Conservation (phyloP, 35 echinoderm and acorn worm species). For the Apostichopus japonicus region DNA sequence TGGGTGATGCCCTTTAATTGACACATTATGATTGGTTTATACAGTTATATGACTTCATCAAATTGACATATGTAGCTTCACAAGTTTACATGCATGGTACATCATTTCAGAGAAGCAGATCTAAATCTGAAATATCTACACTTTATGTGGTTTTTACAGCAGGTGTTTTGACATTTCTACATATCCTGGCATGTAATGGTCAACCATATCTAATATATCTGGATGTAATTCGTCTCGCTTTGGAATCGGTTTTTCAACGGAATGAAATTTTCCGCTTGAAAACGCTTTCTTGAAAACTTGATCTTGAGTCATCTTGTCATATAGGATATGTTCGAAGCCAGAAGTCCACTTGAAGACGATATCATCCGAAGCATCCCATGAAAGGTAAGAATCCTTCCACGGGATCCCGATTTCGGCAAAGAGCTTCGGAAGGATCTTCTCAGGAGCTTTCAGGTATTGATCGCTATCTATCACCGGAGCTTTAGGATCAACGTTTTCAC, state of each 20-base stretch:
- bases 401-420: conserved; percentile 19
- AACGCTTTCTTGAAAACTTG: background rate
- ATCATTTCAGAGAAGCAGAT: too few relatives aligned
- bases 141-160: background rate
- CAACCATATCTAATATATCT: background rate
- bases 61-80: too few relatives aligned
- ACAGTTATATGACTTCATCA: too few relatives aligned
- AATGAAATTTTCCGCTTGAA: background rate
- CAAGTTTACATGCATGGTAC: too few relatives aligned
- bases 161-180: conserved; percentile 3
- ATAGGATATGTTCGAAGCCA: background rate
- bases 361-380: background rate
- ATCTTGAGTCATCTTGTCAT: background rate
- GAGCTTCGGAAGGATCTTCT: background rate
- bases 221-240: background rate
- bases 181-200: conserved; percentile 21
- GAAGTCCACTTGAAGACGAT: background rate
- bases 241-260: background rate
- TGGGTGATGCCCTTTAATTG: too few relatives aligned
- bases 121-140: too few relatives aligned
- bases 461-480: background rate
- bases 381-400: conserved; percentile 32
- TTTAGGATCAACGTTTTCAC: background rate
- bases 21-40: too few relatives aligned
- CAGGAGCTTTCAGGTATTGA: background rate